Conservation (phyloP, 2,113 vertebrate species). For the Astur gentilis region DNA sequence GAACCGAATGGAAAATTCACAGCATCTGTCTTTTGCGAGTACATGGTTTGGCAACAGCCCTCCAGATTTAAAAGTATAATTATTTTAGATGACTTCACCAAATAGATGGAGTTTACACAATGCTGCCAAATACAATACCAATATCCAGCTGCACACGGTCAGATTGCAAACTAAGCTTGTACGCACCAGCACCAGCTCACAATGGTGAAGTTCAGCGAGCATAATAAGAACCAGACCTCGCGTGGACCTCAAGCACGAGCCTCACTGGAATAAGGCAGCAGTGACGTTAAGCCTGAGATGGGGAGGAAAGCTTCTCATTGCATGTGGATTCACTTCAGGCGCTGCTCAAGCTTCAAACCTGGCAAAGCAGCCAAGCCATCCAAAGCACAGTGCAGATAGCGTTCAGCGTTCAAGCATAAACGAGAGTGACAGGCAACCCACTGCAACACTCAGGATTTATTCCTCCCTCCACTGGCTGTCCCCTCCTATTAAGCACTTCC, state of each 20-base stretch:
- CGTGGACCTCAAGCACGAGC: not conserved
- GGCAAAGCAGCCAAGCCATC: not conserved
- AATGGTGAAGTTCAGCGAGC: not conserved
- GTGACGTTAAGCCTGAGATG: not conserved
- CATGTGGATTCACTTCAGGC: not conserved
- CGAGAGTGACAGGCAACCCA: not conserved
- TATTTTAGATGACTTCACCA: conserved; percentile 18
- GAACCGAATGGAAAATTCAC: conserved; percentile 9
- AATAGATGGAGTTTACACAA: not conserved
- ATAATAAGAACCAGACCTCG: not conserved
- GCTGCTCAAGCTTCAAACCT: not conserved
- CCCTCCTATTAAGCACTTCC: not conserved
- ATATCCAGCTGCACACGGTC: not conserved
- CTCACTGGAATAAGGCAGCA: not conserved
- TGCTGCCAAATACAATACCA: not conserved
- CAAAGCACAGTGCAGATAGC: not conserved
- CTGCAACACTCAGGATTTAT: not conserved
- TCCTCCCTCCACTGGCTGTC: not conserved
- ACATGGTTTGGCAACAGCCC: not conserved
- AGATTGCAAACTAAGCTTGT: not conserved
- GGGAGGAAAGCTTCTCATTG: not conserved
- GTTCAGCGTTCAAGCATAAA: not conserved
- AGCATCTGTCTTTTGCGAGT: not conserved
- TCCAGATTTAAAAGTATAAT: conserved; percentile 20
- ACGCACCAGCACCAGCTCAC: not conserved